Evolutionary conservation across 2,113 vertebrate species (phyloP), one percentile per base, ranked within the genome.

Genomic region (Caranx ignobilis): DNA sequence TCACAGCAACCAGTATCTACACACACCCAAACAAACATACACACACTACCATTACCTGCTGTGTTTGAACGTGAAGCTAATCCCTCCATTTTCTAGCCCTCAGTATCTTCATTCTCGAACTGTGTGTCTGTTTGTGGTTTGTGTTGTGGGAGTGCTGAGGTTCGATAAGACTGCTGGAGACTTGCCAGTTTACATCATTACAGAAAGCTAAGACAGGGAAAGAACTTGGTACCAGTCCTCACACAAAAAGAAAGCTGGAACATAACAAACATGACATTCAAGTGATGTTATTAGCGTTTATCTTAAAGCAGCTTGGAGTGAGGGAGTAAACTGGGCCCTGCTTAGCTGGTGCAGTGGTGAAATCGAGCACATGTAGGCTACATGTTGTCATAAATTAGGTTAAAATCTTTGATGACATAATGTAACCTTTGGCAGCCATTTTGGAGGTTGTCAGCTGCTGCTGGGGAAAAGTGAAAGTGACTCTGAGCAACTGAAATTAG

Each of bases 1-100:
- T 78, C 89, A 61, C 74, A 79, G 83, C 82, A 84, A 63, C 35
- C 69, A 61, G 71, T 39, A 62, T 45, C 43, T 45, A 45, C 80
- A 55, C 59, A 57, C 76, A 66, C 84, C 72, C 70, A 81, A n/a
- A 76, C 57, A 34, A 63, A 64, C 32, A 39, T 68, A 62, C 65
- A 41, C 64, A n/a, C 39, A 41, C 8, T 9, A 41, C 37, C 19
- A 43, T 54, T 56, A 66, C 69, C 52, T 78, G 11, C 59, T 35
- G 59, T 32, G 19, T 81, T 75, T 75, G 48, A 77, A 59, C 11
- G 60, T 54, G 15, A 43, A 9, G 39, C 39, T 41, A 62, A 41
- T 39, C 18, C 12, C 7, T 68, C 50, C 9, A 18, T 57, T 79
- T 75, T 59, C 18, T 2, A 16, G 3, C 5, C 32, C 41, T 66